Conservation (phyloP, 1,140 invertebrate species). For the Cyclargus thomasi region DNA sequence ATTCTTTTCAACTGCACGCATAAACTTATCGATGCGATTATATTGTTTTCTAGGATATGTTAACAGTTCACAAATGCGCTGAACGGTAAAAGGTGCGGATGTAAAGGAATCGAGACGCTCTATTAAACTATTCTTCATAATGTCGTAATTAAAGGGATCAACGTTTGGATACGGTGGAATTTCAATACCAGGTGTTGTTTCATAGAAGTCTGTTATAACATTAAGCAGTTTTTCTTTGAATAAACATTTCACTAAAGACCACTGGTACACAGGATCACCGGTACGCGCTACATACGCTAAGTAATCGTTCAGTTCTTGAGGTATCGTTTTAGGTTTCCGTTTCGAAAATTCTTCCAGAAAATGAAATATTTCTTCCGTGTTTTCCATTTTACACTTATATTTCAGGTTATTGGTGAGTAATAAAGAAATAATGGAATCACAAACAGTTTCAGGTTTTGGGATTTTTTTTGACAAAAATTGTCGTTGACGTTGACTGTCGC, state of each 20-base stretch:
- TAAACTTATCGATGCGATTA: slow-evolving; percentile 95
- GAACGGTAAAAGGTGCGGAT: slow-evolving; percentile 96
- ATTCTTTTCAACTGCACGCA: slow-evolving; percentile 96
- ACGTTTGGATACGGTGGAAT: slow-evolving; percentile 91
- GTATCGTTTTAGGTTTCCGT: slow-evolving; percentile 87
- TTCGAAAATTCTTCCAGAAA: slow-evolving; percentile 90
- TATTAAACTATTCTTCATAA: slow-evolving; percentile 89
- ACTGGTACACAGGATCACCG: slow-evolving; percentile 95
- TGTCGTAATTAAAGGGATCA: slow-evolving; percentile 92
- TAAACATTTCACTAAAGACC: slow-evolving; percentile 90
- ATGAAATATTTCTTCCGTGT: slow-evolving; percentile 88
- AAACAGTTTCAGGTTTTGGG: not conserved
- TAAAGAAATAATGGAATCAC: not conserved
- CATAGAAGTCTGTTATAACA: slow-evolving; percentile 91
- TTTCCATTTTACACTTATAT: slow-evolving; percentile 79
- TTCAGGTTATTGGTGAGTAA: not conserved
- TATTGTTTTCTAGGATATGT: slow-evolving; percentile 95
- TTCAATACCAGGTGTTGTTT: slow-evolving; percentile 83
- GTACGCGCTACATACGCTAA: slow-evolving; percentile 93
- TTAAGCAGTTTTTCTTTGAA: slow-evolving; percentile 90
- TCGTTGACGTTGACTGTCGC: not conserved
- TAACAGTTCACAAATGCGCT: slow-evolving; percentile 94
- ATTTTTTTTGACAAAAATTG: not conserved
- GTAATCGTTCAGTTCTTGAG: slow-evolving; percentile 93
- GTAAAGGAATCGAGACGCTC: slow-evolving; percentile 88